A percentile compares a stretch with the other conserved stretches of the same genome.
These are phyloP conservation scores for Platorchestia sp. DNA, from an alignment of 1,140 invertebrate genomes.

Conservation along the genomic window DNA sequence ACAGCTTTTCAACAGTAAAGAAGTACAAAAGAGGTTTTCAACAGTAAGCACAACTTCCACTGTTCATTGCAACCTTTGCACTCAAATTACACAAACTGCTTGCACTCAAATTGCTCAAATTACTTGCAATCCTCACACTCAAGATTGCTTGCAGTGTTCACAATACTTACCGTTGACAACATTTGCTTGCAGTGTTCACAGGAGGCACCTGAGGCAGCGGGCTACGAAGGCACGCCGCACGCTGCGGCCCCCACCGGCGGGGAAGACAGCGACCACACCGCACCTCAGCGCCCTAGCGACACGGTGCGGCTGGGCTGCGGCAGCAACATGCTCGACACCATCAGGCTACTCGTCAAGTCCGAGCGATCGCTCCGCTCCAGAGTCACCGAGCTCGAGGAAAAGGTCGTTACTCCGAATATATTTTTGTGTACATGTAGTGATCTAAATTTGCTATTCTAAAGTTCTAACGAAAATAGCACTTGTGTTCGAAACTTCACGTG, in stretches of 20 bases:
- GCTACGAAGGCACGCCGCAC: not conserved
- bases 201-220: constrained; percentile 56
- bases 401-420: constrained; percentile 66
- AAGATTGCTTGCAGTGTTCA: too few species aligned
- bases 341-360: constrained; percentile 63
- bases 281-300: not conserved
- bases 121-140: too few species aligned
- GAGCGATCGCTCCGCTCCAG: constrained; percentile 70
- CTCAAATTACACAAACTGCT: too few species aligned
- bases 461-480: not conserved
- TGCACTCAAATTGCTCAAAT: too few species aligned
- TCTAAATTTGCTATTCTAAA: not conserved
- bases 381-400: constrained; percentile 77
- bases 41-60: too few species aligned
- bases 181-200: too few species aligned
- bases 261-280: not conserved
- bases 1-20: too few species aligned
- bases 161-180: too few species aligned
- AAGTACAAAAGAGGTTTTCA: too few species aligned
- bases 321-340: constrained; percentile 53
- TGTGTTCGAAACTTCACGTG: not conserved
- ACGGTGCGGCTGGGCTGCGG: not conserved
- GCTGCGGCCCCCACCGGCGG: not conserved
- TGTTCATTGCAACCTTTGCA: too few species aligned
- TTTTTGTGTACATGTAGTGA: constrained; percentile 4